These are phyloP conservation scores for Keiferia lycopersicella DNA, from an alignment of 2,888 invertebrate species.

Conservation along the genomic window DNA sequence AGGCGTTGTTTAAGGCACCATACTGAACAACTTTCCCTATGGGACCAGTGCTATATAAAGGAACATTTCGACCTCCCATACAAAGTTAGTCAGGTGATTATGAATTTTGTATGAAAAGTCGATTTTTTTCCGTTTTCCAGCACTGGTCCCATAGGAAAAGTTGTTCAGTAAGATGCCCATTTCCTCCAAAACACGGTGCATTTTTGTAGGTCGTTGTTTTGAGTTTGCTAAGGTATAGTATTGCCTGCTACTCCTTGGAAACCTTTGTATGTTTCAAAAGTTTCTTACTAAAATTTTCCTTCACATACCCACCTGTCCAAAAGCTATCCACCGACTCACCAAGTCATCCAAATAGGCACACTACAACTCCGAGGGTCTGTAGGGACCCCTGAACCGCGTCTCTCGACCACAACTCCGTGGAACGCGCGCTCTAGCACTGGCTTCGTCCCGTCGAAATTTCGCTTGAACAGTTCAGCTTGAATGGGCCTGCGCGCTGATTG, in stretches of 20 bases:
- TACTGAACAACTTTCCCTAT: no score
- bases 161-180: no score
- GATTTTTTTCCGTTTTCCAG: no score
- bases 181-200: no score
- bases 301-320: not conserved
- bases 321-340: not conserved
- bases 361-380: not conserved
- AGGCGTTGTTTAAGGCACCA: no score
- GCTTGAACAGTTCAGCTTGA: slow-evolving; percentile 84
- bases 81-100: no score
- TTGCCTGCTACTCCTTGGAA: not conserved
- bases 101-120: no score
- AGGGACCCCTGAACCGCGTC: not conserved
- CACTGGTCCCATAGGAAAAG: no score
- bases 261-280: not conserved
- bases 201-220: not conserved
- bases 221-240: not conserved
- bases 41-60: no score
- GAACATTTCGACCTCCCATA: no score
- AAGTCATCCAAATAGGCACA: not conserved
- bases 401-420: not conserved
- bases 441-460: slow-evolving; percentile 75
- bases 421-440: slow-evolving; percentile 49
- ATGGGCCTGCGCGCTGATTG: slow-evolving; percentile 85
- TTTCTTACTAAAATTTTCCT: not conserved